phyloP scores from a whole-genome alignment of 2,888 invertebrate species.

The Ceriagrion tenellum region DNA sequence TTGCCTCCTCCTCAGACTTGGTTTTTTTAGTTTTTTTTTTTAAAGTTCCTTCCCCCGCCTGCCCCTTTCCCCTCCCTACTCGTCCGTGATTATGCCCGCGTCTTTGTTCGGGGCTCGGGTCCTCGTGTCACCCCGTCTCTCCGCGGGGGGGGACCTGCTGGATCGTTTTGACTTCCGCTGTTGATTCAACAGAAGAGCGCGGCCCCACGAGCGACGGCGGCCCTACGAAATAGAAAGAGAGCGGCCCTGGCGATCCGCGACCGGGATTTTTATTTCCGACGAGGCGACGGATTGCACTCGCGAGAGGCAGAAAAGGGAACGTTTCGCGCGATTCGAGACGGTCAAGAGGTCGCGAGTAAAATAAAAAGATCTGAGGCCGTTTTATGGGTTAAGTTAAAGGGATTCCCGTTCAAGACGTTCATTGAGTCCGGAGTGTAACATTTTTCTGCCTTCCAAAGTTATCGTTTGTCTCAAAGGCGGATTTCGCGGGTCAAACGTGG shows the following conservation, averaged over 20 bases:
- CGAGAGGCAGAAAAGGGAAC: not conserved
- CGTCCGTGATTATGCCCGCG: not conserved
- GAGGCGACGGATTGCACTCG: not conserved
- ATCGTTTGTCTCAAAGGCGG: no score
- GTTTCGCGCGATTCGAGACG: not conserved
- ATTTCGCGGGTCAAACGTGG: no score
- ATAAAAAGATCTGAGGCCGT: no score
- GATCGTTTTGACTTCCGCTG: slow-evolving; percentile 13
- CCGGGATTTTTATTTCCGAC: not conserved
- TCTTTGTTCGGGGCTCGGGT: not conserved
- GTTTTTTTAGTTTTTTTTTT: not conserved
- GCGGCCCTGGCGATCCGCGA: not conserved
- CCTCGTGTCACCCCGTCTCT: not conserved
- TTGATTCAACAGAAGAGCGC: not conserved
- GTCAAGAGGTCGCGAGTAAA: not conserved
- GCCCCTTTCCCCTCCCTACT: not conserved
- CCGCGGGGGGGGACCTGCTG: not conserved
- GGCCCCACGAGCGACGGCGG: not conserved
- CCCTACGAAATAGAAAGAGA: not conserved
- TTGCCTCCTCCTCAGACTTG: slow-evolving; percentile 5
- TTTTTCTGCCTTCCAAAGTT: no score
- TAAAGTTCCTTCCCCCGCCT: no score
- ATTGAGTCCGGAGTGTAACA: no score
- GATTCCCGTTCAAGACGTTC: no score
- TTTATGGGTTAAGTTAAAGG: no score